Evolutionary conservation across 2,888 invertebrate genomes (phyloP).

Genomic region (Tiphia femorata): DNA sequence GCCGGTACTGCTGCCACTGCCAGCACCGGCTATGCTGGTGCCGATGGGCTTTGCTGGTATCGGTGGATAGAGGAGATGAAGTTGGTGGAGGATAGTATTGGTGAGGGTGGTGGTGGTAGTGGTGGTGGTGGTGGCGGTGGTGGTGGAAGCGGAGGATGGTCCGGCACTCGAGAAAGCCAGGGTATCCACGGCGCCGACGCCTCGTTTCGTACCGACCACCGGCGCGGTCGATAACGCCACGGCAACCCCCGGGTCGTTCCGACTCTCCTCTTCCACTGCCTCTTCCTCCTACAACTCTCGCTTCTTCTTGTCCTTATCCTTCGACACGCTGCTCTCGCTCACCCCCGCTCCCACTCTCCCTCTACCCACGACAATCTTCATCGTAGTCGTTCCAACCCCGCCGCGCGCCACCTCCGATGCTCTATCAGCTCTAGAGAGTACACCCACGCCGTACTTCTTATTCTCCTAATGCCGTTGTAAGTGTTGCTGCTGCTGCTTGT

Average conservation of each 20-base stretch:
- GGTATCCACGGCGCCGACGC: slow-evolving; percentile 53
- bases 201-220: slow-evolving; percentile 51
- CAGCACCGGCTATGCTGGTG: slow-evolving; percentile 19
- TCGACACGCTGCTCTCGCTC: slow-evolving; percentile 11
- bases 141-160: slow-evolving; percentile 42
- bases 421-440: too few relatives aligned
- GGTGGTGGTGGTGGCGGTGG: slow-evolving; percentile 16
- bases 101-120: slow-evolving; percentile 9
- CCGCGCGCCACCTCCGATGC: too few relatives aligned
- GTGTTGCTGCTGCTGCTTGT: too few relatives aligned
- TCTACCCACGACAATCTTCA: slow-evolving; percentile 6
- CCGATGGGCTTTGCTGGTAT: slow-evolving; percentile 15
- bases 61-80: slow-evolving; percentile 10
- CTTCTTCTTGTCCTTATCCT: slow-evolving; percentile 22
- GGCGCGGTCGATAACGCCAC: slow-evolving; percentile 61
- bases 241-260: slow-evolving; percentile 61
- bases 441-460: too few relatives aligned
- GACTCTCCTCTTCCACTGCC: slow-evolving; percentile 32
- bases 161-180: slow-evolving; percentile 53
- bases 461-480: too few relatives aligned
- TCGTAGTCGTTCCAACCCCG: background rate
- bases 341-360: slow-evolving; percentile 16
- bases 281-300: slow-evolving; percentile 9
- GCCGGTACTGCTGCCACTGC: slow-evolving; percentile 28
- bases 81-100: slow-evolving; percentile 12